These are phyloP conservation scores for Taxidea taxus DNA, from an alignment of 2,113 vertebrate species.

Conservation along the genomic window DNA sequence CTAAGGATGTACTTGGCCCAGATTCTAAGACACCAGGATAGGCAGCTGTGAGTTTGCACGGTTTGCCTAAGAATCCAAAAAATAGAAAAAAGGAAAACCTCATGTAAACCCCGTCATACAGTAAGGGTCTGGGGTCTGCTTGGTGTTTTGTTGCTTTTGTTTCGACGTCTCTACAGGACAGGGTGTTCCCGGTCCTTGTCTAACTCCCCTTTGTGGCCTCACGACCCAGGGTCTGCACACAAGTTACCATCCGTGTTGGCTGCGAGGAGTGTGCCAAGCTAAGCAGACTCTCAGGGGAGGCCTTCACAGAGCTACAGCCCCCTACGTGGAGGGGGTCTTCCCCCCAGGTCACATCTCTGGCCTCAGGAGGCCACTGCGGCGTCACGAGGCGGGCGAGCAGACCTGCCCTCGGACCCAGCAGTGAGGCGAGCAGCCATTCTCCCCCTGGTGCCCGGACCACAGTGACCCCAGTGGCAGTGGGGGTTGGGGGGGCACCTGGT, in stretches of 20 bases:
- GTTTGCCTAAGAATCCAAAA: neutral
- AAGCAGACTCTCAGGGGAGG: too few species aligned
- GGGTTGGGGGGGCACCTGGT: too few species aligned
- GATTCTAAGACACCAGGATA: neutral
- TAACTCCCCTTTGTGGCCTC: neutral
- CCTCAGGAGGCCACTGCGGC: too few species aligned
- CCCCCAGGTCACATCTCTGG: neutral
- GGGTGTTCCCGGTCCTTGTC: rapidly evolving
- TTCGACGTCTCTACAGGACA: neutral
- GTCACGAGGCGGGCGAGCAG: neutral
- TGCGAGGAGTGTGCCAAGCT: neutral
- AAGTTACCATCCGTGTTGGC: rapidly evolving
- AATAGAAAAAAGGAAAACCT: too few species aligned
- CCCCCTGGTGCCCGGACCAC: neutral
- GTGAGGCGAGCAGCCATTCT: neutral
- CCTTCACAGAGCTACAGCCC: neutral
- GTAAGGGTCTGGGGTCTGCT: rapidly evolving
- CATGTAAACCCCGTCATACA: rapidly evolving
- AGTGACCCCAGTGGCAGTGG: too few species aligned
- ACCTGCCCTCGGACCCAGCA: rapidly evolving
- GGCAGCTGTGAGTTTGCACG: neutral
- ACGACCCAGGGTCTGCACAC: too few species aligned
- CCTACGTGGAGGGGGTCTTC: neutral
- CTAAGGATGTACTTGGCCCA: neutral
- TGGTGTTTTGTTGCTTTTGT: rapidly evolving